Evolutionary conservation across 2,888 invertebrate species (phyloP).

Genomic region (Lysandra bellargus): DNA sequence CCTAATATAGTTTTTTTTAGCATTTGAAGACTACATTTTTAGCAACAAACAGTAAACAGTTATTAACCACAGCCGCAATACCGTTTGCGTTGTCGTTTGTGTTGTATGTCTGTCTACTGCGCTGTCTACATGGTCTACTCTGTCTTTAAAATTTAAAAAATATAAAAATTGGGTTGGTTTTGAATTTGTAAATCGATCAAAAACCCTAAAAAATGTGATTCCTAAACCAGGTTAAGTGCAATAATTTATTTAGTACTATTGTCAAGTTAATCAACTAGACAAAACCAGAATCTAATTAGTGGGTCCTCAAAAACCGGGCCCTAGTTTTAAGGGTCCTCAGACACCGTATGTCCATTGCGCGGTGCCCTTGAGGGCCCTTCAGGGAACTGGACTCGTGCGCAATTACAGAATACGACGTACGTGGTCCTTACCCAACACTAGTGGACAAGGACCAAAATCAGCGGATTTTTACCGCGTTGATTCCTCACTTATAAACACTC

Average conservation of each 20-base stretch:
- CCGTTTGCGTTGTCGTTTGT: no score
- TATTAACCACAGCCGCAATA: no score
- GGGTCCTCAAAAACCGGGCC: conserved; percentile 39
- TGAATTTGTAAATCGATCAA: no score
- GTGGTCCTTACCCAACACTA: neutral
- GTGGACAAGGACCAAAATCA: neutral
- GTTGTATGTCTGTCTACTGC: no score
- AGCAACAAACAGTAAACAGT: no score
- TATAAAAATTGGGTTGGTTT: no score
- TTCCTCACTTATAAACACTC: neutral
- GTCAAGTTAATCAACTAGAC: conserved; percentile 4
- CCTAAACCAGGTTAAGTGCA: neutral
- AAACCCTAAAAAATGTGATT: no score
- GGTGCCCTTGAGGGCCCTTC: conserved; percentile 41
- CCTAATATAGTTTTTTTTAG: no score
- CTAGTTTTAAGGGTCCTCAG: conserved; percentile 36
- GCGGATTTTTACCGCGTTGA: neutral
- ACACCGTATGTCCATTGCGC: conserved; percentile 46
- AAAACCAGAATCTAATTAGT: conserved; percentile 41
- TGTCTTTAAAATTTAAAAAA: no score
- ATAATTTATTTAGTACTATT: neutral
- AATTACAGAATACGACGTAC: conserved; percentile 32
- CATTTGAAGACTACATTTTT: no score
- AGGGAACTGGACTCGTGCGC: conserved; percentile 20
- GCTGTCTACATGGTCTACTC: no score